A percentile compares a stretch with the other conserved stretches of the same genome.
Conservation (phyloP, 2,797 vertebrate genomes). For the Gymnothorax javanicus region DNA sequence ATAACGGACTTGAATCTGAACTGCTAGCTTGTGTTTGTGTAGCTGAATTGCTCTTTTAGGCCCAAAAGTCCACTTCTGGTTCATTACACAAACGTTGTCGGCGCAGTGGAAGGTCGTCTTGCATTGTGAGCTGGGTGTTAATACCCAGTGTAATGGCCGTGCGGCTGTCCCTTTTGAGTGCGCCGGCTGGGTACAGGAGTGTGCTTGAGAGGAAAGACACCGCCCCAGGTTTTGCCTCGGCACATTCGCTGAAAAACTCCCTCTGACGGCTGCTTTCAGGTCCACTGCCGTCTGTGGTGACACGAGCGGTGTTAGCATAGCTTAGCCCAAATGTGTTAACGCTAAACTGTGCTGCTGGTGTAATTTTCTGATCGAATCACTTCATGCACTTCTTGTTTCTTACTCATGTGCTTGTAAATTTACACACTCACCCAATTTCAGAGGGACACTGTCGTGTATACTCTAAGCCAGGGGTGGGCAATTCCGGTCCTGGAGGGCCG, state of each 20-base stretch:
- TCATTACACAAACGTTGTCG: slow-evolving; percentile 10
- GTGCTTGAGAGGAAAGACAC: background rate
- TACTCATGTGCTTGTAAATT: background rate
- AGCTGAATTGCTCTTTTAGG: background rate
- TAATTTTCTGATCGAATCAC: background rate
- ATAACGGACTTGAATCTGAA: background rate
- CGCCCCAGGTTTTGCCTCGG: background rate
- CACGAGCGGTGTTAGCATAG: background rate
- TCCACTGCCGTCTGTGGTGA: background rate
- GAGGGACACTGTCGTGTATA: background rate
- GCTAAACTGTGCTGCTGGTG: background rate
- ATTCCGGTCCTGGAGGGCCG: too few relatives aligned
- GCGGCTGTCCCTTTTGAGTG: background rate
- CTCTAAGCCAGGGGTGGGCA: background rate
- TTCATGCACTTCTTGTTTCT: background rate
- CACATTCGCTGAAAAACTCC: background rate
- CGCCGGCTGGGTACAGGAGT: background rate
- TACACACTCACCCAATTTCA: background rate
- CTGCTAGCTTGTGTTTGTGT: background rate
- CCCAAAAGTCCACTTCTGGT: slow-evolving; percentile 1
- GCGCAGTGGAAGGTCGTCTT: background rate
- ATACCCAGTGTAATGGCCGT: background rate
- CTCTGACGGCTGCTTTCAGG: slow-evolving; percentile 14
- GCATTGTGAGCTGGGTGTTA: background rate
- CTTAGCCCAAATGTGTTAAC: background rate